Percentiles rank a stretch among this genome's conserved stretches.
phyloP scores from a whole-genome alignment of 2,888 invertebrate species.

The Diaprepes abbreviatus region DNA sequence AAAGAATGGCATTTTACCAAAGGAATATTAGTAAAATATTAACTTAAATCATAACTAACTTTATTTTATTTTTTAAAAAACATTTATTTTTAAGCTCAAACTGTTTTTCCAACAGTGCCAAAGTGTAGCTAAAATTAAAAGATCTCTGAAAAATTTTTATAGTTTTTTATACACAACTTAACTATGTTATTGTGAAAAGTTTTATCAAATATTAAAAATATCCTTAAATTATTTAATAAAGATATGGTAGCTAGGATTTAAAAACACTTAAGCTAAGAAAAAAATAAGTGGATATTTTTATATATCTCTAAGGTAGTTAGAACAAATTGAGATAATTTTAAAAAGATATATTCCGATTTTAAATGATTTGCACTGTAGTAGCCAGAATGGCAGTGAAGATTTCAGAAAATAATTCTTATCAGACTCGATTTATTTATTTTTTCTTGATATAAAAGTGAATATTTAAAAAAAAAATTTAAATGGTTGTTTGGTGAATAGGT shows the following conservation, averaged over 20 bases:
- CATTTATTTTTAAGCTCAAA: constrained; percentile 28
- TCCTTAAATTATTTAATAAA: neutral
- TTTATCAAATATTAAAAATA: neutral
- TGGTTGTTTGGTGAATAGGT: no score
- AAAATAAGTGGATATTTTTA: constrained; percentile 23
- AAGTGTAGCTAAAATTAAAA: constrained; percentile 25
- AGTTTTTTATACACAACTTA: constrained; percentile 14
- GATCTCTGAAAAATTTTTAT: constrained; percentile 13
- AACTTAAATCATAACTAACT: neutral
- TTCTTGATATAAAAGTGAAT: no score
- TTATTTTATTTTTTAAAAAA: neutral
- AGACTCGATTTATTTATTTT: no score
- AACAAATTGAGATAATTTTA: constrained; percentile 7
- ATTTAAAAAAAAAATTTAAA: no score
- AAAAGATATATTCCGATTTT: neutral
- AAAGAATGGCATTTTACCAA: neutral
- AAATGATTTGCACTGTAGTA: neutral
- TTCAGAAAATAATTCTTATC: no score
- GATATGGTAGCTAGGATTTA: constrained; percentile 10
- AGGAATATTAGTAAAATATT: constrained; percentile 1
- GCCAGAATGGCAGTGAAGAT: no score
- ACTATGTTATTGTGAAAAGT: neutral
- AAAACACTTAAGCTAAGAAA: constrained; percentile 4
- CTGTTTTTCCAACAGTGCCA: constrained; percentile 31
- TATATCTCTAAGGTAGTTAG: constrained; percentile 25